phyloP scores from a whole-genome alignment of 2,797 vertebrate species.

The Muscicapa striata region DNA sequence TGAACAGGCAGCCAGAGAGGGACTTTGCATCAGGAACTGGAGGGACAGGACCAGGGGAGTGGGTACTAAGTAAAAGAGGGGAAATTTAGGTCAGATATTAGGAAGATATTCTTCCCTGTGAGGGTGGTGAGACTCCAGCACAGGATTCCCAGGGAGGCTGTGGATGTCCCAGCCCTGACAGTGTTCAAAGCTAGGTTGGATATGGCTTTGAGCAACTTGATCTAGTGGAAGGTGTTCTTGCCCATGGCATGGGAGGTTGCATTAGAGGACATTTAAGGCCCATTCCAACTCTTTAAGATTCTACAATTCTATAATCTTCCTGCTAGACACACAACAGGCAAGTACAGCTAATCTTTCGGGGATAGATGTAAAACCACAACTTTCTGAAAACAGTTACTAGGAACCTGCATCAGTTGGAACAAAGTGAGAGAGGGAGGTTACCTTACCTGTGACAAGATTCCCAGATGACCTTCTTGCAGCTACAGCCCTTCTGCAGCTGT shows the following conservation, averaged over 20 bases:
- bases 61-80: too few species aligned
- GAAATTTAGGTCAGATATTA: too few species aligned
- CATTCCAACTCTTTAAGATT: background rate
- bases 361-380: background rate
- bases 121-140: too few species aligned
- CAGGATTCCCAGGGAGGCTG: background rate
- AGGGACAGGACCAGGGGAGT: too few species aligned
- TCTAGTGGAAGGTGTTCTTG: background rate
- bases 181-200: background rate
- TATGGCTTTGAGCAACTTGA: background rate
- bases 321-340: background rate
- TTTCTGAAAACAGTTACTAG: background rate
- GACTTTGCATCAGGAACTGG: too few species aligned
- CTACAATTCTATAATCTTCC: background rate
- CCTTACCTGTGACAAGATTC: background rate
- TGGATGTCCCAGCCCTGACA: background rate
- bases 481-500: background rate
- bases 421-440: background rate
- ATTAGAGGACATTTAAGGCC: background rate
- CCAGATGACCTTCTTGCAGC: background rate
- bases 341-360: background rate
- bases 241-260: background rate
- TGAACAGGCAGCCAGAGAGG: too few species aligned
- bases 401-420: background rate
- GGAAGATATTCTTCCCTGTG: too few species aligned